phyloP scores from a whole-genome alignment of 1,140 invertebrate genomes.

The Bombus turneri region DNA sequence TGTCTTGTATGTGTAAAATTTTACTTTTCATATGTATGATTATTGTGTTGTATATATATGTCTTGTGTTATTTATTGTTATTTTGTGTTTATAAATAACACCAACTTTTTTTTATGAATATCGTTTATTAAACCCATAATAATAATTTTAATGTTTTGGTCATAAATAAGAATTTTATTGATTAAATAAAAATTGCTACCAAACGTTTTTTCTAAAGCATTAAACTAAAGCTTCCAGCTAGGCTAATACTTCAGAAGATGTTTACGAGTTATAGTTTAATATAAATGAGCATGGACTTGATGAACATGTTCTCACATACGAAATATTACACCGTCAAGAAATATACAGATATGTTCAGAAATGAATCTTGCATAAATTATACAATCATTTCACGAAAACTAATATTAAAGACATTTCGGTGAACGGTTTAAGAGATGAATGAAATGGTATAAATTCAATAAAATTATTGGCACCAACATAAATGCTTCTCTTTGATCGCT shows the following conservation, averaged over 20 bases:
- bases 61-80: neutral
- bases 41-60: neutral
- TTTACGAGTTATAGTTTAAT: slow-evolving; percentile 69
- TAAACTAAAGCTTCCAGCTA: slow-evolving; percentile 64
- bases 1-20: neutral
- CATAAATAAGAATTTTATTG: slow-evolving; percentile 77
- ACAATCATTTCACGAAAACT: slow-evolving; percentile 1
- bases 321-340: slow-evolving; percentile 41
- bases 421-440: slow-evolving; percentile 13
- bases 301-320: slow-evolving; percentile 64
- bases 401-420: neutral
- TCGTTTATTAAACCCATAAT: slow-evolving; percentile 75
- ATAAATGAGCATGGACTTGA: slow-evolving; percentile 70
- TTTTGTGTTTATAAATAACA: slow-evolving; percentile 17
- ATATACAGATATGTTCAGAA: slow-evolving; percentile 46
- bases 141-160: slow-evolving; percentile 68
- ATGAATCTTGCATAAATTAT: slow-evolving; percentile 28
- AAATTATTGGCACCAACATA: slow-evolving; percentile 66
- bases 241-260: slow-evolving; percentile 75
- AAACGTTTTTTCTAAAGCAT: slow-evolving; percentile 71
- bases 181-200: slow-evolving; percentile 76
- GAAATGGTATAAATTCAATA: slow-evolving; percentile 53
- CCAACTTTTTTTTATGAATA: slow-evolving; percentile 62
- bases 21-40: neutral
- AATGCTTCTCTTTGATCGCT: slow-evolving; percentile 60